Evolutionary conservation across 2,797 vertebrate genomes (phyloP).

Genomic region (Pempheris klunzingeri): DNA sequence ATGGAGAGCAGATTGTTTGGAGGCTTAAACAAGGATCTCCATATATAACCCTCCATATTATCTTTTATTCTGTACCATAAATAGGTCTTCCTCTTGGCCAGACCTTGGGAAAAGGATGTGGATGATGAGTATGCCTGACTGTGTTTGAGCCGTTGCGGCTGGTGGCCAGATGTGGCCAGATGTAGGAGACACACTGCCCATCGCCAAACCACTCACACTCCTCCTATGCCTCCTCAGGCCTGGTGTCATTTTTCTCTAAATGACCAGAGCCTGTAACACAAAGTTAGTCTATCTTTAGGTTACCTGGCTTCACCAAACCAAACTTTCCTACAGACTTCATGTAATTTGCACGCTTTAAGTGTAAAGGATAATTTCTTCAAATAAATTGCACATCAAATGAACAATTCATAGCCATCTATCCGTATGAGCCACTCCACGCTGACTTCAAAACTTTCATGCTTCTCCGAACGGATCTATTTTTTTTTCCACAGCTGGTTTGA

Average conservation of each 20-base stretch:
- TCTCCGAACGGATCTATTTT: too few species aligned
- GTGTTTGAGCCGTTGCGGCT: slow-evolving; percentile 58
- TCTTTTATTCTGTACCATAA: slow-evolving; percentile 62
- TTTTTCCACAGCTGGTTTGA: too few species aligned
- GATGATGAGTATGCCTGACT: slow-evolving; percentile 61
- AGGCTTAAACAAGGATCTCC: slow-evolving; percentile 37
- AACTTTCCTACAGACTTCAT: too few species aligned
- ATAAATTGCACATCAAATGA: too few species aligned
- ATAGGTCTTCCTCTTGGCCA: slow-evolving; percentile 69
- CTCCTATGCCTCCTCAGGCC: slow-evolving; percentile 1
- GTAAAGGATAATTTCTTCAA: too few species aligned
- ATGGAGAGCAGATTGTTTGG: slow-evolving; percentile 37
- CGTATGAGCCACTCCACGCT: too few species aligned
- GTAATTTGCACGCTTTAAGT: too few species aligned
- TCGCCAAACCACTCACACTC: slow-evolving; percentile 5
- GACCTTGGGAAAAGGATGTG: slow-evolving; percentile 69
- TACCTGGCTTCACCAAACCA: too few species aligned
- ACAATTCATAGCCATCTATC: too few species aligned
- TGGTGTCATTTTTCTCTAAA: slow-evolving; percentile 1
- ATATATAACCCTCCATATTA: slow-evolving; percentile 59
- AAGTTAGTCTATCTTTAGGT: background rate
- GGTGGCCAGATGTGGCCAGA: slow-evolving; percentile 62
- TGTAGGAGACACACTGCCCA: slow-evolving; percentile 54
- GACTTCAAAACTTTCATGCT: too few species aligned
- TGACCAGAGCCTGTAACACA: background rate